Base-by-base conservation (phyloP, 1,140 invertebrate species). In the Pseudoatta argentina region DNA sequence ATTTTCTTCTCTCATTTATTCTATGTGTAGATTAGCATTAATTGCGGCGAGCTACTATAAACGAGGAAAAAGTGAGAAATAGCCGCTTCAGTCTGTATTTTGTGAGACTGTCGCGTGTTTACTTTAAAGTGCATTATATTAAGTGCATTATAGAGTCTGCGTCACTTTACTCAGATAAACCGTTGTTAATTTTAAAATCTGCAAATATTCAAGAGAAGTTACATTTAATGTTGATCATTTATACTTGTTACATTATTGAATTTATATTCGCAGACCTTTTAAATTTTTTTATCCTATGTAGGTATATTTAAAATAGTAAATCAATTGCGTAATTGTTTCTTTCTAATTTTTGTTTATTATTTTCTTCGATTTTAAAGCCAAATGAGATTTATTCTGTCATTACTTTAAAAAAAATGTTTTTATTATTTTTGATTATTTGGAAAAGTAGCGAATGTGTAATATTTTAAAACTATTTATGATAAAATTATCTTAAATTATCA, bases 11-110 rank as follows among this genome's bases (percentile, higher is more conserved):
- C 30, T 73, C 24, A 73, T 83, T 83, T 82, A 79, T 72, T 83
- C 55, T 61, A 61, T 24, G 39, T 18, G 67, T 71, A 73, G 67
- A 83, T 83, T 83, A 83, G 79, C 79, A 83, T 83, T 83, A 83
- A 83, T 83, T 83, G 69, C 18, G 79, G 21, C 79, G 55, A 51
- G 27, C 79, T 73, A 61, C 39, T n/a, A 61, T 57, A 14, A 51
- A 63, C n/a, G n/a, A 16, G 34, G 44, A 59, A 82, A 82, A 83
- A 73, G 71, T 82, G 67, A 57, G 39, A 73, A 61, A 71, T 59
- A 4, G 55, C 24, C n/a, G 12, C 27, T 39, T 27, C 18, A 34
- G 53, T 57, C 16, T 18, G 55, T 34, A 12, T 73, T 14, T 75
- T 1, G 24, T 16, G 44, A 61, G 24, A 75, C 44, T 82, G 79